Evolutionary conservation across 2,888 invertebrate genomes (phyloP), one percentile per base, ranked within the genome.

Genomic region (Archips xylosteana): DNA sequence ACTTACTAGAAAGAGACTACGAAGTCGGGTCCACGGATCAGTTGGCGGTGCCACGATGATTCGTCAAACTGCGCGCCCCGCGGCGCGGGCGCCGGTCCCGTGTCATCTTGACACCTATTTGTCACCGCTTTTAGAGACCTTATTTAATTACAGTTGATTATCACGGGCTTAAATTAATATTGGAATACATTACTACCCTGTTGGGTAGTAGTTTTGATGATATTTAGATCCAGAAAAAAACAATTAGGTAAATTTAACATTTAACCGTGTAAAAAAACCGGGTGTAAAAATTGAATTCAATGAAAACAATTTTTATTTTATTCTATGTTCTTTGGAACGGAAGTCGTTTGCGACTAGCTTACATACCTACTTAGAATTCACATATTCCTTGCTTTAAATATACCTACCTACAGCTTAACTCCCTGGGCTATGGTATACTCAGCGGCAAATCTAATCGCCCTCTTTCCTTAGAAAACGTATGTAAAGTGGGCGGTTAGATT

Each of bases 41-140:
- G 39, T 45, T 47, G 42, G 62, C 61, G 15, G 39, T 62, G 63
- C 63, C 32, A 15, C 45, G 63, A 63, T 63, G 61, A 9, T 54
- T 70, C 49, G 71, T 68, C 68, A 69, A 63, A 36, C 39, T 6
- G 36, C 34, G 12, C 60, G 60, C 74, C 60, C 63, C 71, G 61
- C 66, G 71, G 70, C 63, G 73, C 59, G 36, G 54, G 23, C 42
- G 23, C 32, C 66, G 39, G 34, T 10, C 70, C 34, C 66, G n/a
- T 72, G 67, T 45, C 34, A 62, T 62, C 70, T 49, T 74, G 71
- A 71, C 74, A 71, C 74, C 74, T 74, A 70, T 71, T 74, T 66
- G 74, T 74, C 74, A 63, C 65, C 74, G 60, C 59, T 65, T 45
- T 8, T 57, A 8, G 34, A 8, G 59, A 57, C 4, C 59, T 60